A percentile compares a stretch with the other conserved stretches of the same genome.
Conservation (phyloP, 2,888 invertebrate genomes). For the Xylota sylvarum region DNA sequence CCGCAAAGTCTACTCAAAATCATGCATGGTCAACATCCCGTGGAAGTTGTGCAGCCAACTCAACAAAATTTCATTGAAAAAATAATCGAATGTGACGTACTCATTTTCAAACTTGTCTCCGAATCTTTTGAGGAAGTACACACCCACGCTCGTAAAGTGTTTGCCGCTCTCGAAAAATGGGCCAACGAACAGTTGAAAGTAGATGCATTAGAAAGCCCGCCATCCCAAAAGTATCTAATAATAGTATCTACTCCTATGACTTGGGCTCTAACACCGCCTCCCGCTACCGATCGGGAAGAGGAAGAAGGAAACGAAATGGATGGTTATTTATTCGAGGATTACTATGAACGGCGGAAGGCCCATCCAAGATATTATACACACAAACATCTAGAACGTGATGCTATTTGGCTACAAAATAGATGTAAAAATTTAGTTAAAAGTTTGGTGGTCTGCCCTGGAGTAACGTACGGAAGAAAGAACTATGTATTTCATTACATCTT, state of each 20-base stretch:
- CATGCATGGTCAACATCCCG: conserved; percentile 47
- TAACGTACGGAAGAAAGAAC: conserved; percentile 88
- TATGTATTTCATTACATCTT: conserved; percentile 88
- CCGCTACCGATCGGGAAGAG: not conserved
- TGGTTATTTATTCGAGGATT: conserved; percentile 89
- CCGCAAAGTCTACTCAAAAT: conserved; percentile 32
- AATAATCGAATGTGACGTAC: conserved; percentile 67
- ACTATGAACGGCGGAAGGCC: conserved; percentile 89
- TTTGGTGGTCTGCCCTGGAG: conserved; percentile 87
- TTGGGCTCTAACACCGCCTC: conserved; percentile 87
- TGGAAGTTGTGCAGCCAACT: conserved; percentile 37
- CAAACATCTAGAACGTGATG: conserved; percentile 89
- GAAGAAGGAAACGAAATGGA: conserved; percentile 11
- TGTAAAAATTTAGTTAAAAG: conserved; percentile 82
- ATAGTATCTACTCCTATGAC: conserved; percentile 90
- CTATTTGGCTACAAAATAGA: conserved; percentile 87
- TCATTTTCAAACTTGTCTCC: conserved; percentile 75
- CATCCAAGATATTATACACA: conserved; percentile 90
- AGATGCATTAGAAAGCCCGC: not conserved
- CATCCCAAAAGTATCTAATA: conserved; percentile 85
- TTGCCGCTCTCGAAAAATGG: conserved; percentile 82
- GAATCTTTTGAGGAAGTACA: conserved; percentile 85
- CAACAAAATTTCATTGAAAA: conserved; percentile 25
- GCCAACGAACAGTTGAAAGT: conserved; percentile 16
- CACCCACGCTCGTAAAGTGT: conserved; percentile 85